These are phyloP conservation scores for Dusona sp. DNA, from an alignment of 2,888 invertebrate genomes.

Conservation along the genomic window DNA sequence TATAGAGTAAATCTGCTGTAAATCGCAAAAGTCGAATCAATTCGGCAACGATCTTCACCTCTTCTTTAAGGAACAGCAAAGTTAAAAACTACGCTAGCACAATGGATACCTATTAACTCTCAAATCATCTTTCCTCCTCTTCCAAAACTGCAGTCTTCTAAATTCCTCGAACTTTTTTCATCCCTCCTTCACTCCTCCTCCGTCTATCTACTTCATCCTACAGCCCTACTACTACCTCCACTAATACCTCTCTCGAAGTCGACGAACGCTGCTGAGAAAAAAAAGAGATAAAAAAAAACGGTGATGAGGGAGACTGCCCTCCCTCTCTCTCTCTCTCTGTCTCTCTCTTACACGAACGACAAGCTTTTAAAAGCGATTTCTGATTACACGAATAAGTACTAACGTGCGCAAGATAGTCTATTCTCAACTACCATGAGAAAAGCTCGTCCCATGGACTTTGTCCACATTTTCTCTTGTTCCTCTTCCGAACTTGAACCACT, in stretches of 20 bases:
- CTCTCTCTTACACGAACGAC: conserved; percentile 7
- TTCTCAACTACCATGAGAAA: conserved; percentile 17
- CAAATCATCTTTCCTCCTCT: conserved; percentile 30
- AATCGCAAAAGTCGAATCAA: conserved; percentile 52
- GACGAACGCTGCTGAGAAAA: conserved; percentile 26
- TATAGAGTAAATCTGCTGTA: conserved; percentile 27
- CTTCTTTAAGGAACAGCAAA: conserved; percentile 14
- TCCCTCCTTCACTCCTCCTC: background rate
- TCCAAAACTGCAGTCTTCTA: conserved; percentile 20
- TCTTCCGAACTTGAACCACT: conserved; percentile 33
- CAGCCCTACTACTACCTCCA: conserved; percentile 6
- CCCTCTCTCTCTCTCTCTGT: background rate
- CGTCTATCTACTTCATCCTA: background rate
- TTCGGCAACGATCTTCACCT: conserved; percentile 32
- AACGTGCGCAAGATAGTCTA: conserved; percentile 22
- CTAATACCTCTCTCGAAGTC: conserved; percentile 19
- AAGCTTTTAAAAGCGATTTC: conserved; percentile 65
- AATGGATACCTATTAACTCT: conserved; percentile 51
- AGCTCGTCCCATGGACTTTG: conserved; percentile 34
- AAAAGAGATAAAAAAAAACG: conserved; percentile 36
- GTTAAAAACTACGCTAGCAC: conserved; percentile 23
- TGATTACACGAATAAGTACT: conserved; percentile 65
- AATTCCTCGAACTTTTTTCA: conserved; percentile 37
- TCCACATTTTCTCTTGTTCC: conserved; percentile 43
- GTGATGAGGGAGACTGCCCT: conserved; percentile 14